Percentiles rank a stretch among this genome's conserved stretches.
Conservation (phyloP, 2,797 vertebrate genomes). For the Tokudaia tokunoshimensis region DNA sequence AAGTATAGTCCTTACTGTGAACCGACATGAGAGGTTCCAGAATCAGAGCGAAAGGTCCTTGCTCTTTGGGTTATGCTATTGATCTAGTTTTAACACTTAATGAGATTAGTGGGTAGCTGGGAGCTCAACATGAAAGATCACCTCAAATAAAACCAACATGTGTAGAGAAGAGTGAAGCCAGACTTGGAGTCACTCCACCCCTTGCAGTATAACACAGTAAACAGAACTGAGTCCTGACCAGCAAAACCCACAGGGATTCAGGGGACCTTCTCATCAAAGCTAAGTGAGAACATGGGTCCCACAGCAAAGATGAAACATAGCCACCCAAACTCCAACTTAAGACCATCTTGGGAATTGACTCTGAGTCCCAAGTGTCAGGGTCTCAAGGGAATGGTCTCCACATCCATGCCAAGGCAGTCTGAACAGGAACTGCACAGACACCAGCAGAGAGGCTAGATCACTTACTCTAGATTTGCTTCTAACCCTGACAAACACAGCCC, state of each 20-base stretch:
- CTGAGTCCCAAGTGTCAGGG: not conserved
- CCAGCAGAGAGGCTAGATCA: not conserved
- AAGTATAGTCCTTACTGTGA: not conserved
- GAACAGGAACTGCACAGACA: not conserved
- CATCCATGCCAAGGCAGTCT: rapidly evolving
- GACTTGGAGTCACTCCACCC: not conserved
- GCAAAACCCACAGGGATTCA: not conserved
- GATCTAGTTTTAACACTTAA: not conserved
- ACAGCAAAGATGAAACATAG: not conserved
- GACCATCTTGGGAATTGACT: too few relatives aligned
- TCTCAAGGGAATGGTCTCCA: not conserved
- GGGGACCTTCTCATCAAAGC: not conserved
- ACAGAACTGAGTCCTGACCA: not conserved
- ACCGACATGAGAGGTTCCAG: not conserved
- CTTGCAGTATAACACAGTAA: not conserved
- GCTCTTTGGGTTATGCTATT: not conserved
- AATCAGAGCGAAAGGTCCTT: not conserved
- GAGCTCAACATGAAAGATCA: rapidly evolving
- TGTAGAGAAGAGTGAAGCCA: not conserved
- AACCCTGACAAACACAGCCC: not conserved
- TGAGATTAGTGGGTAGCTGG: not conserved
- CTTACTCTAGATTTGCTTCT: not conserved
- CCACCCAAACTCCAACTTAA: not conserved
- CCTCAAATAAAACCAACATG: not conserved
- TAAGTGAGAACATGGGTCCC: rapidly evolving